Base-by-base conservation (phyloP, 2,113 vertebrate genomes). In the Triplophysa siluroides region DNA sequence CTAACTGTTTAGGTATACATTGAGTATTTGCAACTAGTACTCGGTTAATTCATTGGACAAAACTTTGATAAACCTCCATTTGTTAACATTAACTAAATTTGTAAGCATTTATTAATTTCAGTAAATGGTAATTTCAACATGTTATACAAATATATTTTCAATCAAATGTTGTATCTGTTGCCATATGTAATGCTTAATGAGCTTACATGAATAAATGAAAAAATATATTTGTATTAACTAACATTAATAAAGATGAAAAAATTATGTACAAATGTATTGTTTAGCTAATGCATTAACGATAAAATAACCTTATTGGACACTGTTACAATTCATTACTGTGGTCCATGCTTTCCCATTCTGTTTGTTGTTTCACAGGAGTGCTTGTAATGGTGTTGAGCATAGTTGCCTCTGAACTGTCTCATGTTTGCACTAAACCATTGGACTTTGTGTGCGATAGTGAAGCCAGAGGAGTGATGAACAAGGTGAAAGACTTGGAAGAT, bases 401-500 rank as follows among this genome's bases (percentile, higher is more conserved):
- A 86, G 76, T 90, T 64, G 83, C 84, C 78, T 91, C 79, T 72
- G 80, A 90, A 82, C 81, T 88, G 60, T 86, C 83, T 84, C 83
- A 85, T 65, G 81, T 83, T 60, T 79, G 85, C 73, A 83, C 87
- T 64, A 90, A 83, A 83, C 84, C 87, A 1, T 70, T 81, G 45
- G 87, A 85, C 19, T 92, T 92, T 90, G 85, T 92, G 76, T 92
- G 91, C 69, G 82, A 83, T 71, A 86, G 72, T 79, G 74, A 81
- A 1, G 81, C 85, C 73, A 89, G 91, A 79, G 86, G 83, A 79
- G 82, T 78, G 60, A 76, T 91, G 83, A 91, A 90, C 79, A 88
- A 87, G 79, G 87, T 87, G 19, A 68, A 85, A 58, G 86, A 88
- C 21, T 78, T 92, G 73, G 58, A 88, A 69, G 76, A 56, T 10